A percentile compares a stretch with the other conserved stretches of the same genome.
Conservation (phyloP, 2,797 vertebrate genomes). For the Pachyuromys duprasi region DNA sequence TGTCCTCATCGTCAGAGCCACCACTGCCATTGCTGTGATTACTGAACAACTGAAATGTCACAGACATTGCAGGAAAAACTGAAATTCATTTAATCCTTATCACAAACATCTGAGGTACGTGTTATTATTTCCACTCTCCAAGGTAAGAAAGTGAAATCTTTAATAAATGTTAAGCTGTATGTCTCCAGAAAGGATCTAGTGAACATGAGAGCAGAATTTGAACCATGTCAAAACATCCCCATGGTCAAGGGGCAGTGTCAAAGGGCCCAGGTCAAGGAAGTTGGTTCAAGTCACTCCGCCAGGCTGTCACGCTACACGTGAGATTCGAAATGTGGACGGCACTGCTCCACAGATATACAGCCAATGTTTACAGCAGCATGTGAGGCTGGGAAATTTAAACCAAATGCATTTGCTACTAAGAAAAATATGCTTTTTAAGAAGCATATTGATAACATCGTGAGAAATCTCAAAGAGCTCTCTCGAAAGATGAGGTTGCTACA, state of each 20-base stretch:
- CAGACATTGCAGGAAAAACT: not conserved
- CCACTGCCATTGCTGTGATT: not conserved
- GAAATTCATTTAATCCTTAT: not conserved
- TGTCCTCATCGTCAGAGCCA: no score
- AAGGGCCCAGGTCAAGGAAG: not conserved
- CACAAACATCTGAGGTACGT: not conserved
- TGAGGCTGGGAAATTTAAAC: constrained; percentile 35
- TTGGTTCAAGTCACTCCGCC: not conserved
- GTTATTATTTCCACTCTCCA: not conserved
- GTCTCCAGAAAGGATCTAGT: constrained; percentile 21
- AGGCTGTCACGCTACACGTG: not conserved
- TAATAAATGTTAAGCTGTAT: not conserved
- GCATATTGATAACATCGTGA: constrained; percentile 10
- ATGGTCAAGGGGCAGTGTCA: not conserved
- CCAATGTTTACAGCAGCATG: not conserved
- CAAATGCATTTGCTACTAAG: constrained; percentile 13
- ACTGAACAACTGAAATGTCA: not conserved
- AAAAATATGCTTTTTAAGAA: constrained; percentile 11
- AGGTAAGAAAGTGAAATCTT: not conserved
- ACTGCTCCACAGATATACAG: not conserved
- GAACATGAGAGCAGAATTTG: not conserved
- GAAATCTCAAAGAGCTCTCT: constrained; percentile 55
- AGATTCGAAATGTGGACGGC: not conserved
- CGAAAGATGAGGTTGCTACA: not conserved
- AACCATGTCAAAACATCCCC: not conserved